These are phyloP conservation scores for Lutjanus erythropterus DNA, from an alignment of 2,113 vertebrate genomes.

Conservation along the genomic window DNA sequence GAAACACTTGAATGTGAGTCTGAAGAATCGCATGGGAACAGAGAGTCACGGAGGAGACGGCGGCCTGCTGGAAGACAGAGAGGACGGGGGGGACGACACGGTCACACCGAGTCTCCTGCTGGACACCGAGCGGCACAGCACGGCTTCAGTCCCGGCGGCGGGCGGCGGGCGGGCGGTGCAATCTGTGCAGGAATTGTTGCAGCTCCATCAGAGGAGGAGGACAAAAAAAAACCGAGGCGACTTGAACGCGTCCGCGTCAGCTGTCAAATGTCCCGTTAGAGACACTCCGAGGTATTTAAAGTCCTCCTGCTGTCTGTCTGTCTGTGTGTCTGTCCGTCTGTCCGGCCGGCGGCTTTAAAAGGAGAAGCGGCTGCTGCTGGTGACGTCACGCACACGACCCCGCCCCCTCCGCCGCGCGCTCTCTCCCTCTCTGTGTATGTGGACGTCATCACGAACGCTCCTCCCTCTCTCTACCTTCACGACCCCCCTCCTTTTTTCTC, in stretches of 20 bases:
- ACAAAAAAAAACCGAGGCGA: background rate
- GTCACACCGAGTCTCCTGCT: background rate
- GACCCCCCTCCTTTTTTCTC: background rate
- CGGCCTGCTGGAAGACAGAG: conserved; percentile 41
- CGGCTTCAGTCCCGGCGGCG: conserved; percentile 48
- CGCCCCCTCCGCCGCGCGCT: conserved; percentile 8
- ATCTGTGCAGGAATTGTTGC: conserved; percentile 1
- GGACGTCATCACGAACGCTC: conserved; percentile 14
- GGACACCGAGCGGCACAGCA: conserved; percentile 6
- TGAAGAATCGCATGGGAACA: conserved; percentile 89
- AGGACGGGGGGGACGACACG: background rate
- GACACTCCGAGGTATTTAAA: conserved; percentile 32
- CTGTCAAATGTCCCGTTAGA: conserved; percentile 20
- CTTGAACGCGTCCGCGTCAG: background rate
- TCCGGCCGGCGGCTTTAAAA: conserved; percentile 63
- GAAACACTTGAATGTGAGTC: conserved; percentile 92
- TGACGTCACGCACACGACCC: conserved; percentile 40
- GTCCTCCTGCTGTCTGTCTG: background rate
- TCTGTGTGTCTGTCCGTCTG: background rate
- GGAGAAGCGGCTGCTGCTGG: background rate
- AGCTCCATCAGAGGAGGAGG: conserved; percentile 43
- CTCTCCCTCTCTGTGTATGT: background rate
- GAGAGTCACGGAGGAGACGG: conserved; percentile 63
- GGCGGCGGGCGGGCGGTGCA: conserved; percentile 21
- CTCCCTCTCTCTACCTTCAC: background rate